Base-by-base conservation (phyloP, 2,113 vertebrate genomes). In the Psettodes erumei region DNA sequence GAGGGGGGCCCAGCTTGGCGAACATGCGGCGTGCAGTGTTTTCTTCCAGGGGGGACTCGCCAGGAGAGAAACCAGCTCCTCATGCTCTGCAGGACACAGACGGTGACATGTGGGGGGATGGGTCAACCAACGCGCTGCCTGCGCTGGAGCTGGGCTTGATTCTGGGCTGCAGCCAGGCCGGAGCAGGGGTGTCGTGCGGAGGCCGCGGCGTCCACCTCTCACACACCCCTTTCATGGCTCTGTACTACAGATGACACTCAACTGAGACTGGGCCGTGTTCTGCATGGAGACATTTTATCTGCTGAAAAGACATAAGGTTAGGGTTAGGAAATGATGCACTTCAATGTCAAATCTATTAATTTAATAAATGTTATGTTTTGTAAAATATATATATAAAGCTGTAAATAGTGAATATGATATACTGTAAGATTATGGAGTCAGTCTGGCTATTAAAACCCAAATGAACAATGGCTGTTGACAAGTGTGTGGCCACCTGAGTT, bases 211-310 rank as follows among this genome's bases (percentile, higher is more conserved):
- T 94, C 1, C 85, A 76, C n/a, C 86, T 94, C 3, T 69, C 80
- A 27, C 92, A 95, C 43, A 48, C 90, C 3, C 95, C 95, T 6
- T 95, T 95, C 81, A 86, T 95, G 10, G 85, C 90, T 43, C 59
- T 95, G 42, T 91, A 92, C 25, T 93, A 94, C 81, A 81, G 85
- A 82, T 92, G 84, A 82, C 21, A 35, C 10, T 35, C 21, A 19
- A 47, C 59, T 15, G 58, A 53, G 40, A 62, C 60, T 12, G 53
- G 48, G 66, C 43, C 58, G n/a, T 55, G 10, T 27, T 43, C 37
- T 45, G 15, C 30, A 2, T 28, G 40, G 61, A 62, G 32, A 42
- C 64, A 30, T 69, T 55, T 50, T 6, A 67, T 37, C 10, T 2
- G 54, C 19, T 5, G 13, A 43, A 71, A 19, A 42, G 40, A 48